Evolutionary conservation across 2,797 vertebrate genomes (phyloP).

Genomic region (Sebastiscus tertius): DNA sequence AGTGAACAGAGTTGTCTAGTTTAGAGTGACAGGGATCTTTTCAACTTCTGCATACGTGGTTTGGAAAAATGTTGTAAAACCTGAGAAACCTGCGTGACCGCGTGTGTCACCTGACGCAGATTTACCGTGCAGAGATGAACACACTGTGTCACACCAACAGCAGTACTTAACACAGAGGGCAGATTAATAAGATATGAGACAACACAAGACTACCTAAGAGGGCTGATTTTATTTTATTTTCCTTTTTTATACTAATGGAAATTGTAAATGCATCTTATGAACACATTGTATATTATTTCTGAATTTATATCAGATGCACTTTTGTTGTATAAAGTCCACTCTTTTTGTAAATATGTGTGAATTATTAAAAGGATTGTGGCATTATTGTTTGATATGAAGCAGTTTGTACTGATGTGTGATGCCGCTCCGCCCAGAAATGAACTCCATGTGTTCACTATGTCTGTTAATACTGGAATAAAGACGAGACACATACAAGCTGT

Average conservation of each 20-base stretch:
- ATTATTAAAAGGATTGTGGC: constrained; percentile 23
- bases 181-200: not conserved
- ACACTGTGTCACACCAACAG: not conserved
- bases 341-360: constrained; percentile 69
- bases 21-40: no score
- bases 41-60: no score
- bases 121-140: not conserved
- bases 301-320: constrained; percentile 71
- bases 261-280: constrained; percentile 38
- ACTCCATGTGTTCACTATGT: no score
- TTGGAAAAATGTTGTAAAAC: no score
- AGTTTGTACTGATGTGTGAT: not conserved
- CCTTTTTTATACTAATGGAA: not conserved
- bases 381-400: constrained; percentile 10
- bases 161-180: not conserved
- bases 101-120: no score
- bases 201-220: constrained; percentile 33
- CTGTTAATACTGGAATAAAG: constrained; percentile 12
- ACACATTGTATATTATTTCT: constrained; percentile 27
- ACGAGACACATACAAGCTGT: no score
- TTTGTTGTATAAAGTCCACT: constrained; percentile 71
- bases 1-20: no score
- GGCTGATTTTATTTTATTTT: not conserved
- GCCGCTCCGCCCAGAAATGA: no score
- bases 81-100: no score